Evolutionary conservation across 2,797 vertebrate species (phyloP).

Genomic region (Nyctalus aviator): DNA sequence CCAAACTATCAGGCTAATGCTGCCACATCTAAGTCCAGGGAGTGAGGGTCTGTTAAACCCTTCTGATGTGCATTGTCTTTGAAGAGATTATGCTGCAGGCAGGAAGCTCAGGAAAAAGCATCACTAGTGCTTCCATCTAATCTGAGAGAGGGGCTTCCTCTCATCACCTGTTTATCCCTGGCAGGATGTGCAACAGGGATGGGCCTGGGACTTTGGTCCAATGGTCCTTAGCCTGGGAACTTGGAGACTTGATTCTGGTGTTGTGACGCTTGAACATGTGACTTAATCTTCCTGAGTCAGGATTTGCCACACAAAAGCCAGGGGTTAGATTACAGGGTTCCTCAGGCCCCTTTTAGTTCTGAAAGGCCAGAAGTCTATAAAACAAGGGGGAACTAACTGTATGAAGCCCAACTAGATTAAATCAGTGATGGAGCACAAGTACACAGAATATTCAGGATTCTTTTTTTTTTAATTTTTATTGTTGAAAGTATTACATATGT

Average conservation of each 20-base stretch:
- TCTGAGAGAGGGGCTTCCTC: neutral
- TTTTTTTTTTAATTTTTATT: no score
- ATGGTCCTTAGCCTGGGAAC: neutral
- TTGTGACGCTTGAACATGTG: neutral
- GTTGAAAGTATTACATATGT: no score
- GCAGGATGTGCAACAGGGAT: neutral
- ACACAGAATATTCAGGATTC: neutral
- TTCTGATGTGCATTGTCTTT: neutral
- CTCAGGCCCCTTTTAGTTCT: neutral
- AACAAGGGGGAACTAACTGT: neutral
- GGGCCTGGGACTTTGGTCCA: neutral
- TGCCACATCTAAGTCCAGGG: neutral
- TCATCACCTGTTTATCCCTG: neutral
- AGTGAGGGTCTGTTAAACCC: neutral
- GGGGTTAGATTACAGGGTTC: neutral
- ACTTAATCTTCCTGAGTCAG: neutral
- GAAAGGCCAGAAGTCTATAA: neutral
- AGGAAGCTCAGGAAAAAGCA: neutral
- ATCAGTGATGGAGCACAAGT: neutral
- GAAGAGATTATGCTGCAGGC: neutral
- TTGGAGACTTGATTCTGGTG: neutral
- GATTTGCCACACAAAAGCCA: constrained; percentile 2
- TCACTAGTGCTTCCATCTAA: neutral
- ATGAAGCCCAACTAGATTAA: neutral
- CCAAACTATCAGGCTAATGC: neutral